Conservation (phyloP, 2,113 vertebrate genomes). For the Nothoprocta perdicaria region DNA sequence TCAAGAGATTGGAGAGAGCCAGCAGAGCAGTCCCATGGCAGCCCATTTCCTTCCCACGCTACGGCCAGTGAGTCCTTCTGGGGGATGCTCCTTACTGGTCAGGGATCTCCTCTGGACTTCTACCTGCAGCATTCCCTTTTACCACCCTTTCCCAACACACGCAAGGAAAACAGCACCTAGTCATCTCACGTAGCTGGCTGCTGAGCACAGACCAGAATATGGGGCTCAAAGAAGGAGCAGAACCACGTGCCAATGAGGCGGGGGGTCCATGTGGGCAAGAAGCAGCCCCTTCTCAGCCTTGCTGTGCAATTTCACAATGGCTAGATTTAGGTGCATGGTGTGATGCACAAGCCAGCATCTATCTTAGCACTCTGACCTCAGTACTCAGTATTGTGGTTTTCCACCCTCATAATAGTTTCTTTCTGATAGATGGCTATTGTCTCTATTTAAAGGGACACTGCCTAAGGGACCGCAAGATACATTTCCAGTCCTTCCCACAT, state of each 20-base stretch:
- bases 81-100: neutral
- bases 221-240: neutral
- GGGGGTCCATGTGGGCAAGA: neutral
- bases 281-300: neutral
- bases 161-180: neutral
- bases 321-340: neutral
- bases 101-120: neutral
- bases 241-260: rapidly evolving
- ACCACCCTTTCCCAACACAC: neutral
- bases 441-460: neutral
- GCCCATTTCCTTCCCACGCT: neutral
- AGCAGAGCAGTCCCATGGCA: neutral
- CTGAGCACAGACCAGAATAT: neutral
- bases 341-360: neutral
- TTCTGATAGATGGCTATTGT: neutral
- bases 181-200: neutral
- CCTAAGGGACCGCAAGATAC: neutral
- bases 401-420: neutral
- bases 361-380: too few species aligned
- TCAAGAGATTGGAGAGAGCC: rapidly evolving
- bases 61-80: neutral
- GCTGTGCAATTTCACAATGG: rapidly evolving
- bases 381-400: neutral
- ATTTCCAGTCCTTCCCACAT: neutral
- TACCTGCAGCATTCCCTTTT: neutral